These are phyloP conservation scores for Carlito syrichta DNA, from an alignment of 2,113 vertebrate species.

Conservation along the genomic window DNA sequence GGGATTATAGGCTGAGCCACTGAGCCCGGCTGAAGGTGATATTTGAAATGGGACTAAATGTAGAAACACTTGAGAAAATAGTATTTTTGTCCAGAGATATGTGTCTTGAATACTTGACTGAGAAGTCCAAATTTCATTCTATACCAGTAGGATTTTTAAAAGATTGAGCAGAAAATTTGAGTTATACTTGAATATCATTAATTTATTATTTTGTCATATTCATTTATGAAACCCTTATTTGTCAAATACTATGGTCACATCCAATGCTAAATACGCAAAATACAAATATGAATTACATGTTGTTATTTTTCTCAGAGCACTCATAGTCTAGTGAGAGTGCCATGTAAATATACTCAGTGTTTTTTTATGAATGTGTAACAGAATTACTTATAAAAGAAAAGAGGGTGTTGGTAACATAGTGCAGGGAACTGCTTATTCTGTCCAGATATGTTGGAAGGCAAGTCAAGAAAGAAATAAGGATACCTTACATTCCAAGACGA, in stretches of 20 bases:
- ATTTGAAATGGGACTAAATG: not conserved
- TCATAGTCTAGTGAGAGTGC: not conserved
- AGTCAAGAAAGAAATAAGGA: not conserved
- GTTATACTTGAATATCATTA: not conserved
- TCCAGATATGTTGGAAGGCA: not conserved
- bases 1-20: too few species aligned
- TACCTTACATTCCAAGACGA: not conserved
- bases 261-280: not conserved
- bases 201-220: constrained; percentile 23
- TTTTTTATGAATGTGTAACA: not conserved
- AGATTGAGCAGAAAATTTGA: not conserved
- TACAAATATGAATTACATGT: not conserved
- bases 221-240: not conserved
- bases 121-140: not conserved
- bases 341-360: not conserved
- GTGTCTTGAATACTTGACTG: not conserved
- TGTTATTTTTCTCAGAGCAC: not conserved
- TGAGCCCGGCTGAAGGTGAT: too few species aligned
- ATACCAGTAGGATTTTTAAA: not conserved
- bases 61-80: not conserved
- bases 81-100: not conserved
- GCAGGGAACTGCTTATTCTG: not conserved
- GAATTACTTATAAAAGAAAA: not conserved
- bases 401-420: not conserved
- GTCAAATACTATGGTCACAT: not conserved